Evolutionary conservation across 2,113 vertebrate species (phyloP).

Genomic region (Panthera uncia): DNA sequence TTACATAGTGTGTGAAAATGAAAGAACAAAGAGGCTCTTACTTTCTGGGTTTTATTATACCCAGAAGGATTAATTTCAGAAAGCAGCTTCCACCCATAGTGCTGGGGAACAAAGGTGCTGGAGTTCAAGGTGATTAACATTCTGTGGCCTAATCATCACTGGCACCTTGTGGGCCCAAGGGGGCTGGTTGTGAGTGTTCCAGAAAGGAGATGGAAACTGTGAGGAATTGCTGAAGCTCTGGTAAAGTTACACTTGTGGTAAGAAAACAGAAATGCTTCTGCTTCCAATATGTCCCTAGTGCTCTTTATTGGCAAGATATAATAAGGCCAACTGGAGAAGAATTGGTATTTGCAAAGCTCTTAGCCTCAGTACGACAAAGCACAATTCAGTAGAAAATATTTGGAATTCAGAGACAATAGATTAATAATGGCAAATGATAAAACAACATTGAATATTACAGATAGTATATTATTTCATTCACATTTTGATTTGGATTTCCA

Average conservation of each 20-base stretch:
- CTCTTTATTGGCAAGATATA: neutral
- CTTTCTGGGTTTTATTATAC: neutral
- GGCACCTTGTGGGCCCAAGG: rapidly evolving
- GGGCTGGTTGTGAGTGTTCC: neutral
- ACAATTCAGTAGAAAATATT: neutral
- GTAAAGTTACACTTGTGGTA: neutral
- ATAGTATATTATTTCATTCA: neutral
- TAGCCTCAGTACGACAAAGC: neutral
- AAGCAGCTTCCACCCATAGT: neutral
- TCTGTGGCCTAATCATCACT: no score
- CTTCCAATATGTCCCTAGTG: neutral
- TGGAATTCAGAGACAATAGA: neutral
- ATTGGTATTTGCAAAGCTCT: neutral
- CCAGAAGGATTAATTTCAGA: neutral
- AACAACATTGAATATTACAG: neutral
- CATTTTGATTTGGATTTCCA: neutral
- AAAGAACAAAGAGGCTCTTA: neutral
- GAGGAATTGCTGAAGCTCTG: neutral
- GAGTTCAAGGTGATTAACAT: neutral
- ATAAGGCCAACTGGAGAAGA: neutral
- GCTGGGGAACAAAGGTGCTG: neutral
- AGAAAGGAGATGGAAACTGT: neutral
- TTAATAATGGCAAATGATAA: neutral
- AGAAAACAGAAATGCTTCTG: neutral
- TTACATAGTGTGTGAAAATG: neutral